Percentiles rank a stretch among this genome's conserved stretches.
These are phyloP conservation scores for Tenualosa ilisha DNA, from an alignment of 2,797 vertebrate species.

Conservation along the genomic window DNA sequence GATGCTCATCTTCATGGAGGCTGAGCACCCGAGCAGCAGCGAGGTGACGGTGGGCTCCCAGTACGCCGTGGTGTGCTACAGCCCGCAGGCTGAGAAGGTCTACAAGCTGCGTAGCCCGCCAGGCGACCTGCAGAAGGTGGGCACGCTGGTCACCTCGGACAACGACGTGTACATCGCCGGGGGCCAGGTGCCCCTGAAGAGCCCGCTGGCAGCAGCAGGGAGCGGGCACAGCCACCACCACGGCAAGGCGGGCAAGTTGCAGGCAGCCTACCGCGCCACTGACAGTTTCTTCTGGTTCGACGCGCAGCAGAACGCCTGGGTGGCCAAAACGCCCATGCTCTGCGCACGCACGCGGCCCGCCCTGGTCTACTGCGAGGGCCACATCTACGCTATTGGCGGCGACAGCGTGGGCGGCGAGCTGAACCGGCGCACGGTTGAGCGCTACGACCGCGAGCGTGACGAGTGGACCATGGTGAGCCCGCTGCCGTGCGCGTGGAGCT, in stretches of 20 bases:
- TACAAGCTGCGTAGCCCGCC: conserved; percentile 95
- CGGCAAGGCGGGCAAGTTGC: conserved; percentile 87
- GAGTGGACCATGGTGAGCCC: conserved; percentile 96
- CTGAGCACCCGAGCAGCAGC: conserved; percentile 78
- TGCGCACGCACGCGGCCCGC: conserved; percentile 91
- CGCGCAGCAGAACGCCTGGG: conserved; percentile 96
- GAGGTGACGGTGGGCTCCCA: conserved; percentile 57
- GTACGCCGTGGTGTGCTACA: conserved; percentile 93
- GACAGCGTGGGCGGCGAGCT: conserved; percentile 91
- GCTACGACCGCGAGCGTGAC: conserved; percentile 92
- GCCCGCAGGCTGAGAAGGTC: conserved; percentile 97
- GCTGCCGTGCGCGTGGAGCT: conserved; percentile 92
- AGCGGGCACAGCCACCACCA: conserved; percentile 73
- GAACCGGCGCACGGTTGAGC: conserved; percentile 92
- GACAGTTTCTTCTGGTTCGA: conserved; percentile 98
- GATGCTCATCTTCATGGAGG: conserved; percentile 98
- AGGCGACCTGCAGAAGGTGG: conserved; percentile 92
- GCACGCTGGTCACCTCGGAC: conserved; percentile 92
- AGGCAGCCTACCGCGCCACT: conserved; percentile 90
- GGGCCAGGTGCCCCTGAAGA: conserved; percentile 91
- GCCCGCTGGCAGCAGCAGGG: conserved; percentile 69
- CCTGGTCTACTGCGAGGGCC: conserved; percentile 91
- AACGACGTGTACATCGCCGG: conserved; percentile 98
- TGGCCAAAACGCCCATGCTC: conserved; percentile 93
- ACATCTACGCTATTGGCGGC: conserved; percentile 95